Evolutionary conservation across 1,140 invertebrate genomes (phyloP), one percentile per base, ranked within the genome.

Genomic region (Ips nitidus): DNA sequence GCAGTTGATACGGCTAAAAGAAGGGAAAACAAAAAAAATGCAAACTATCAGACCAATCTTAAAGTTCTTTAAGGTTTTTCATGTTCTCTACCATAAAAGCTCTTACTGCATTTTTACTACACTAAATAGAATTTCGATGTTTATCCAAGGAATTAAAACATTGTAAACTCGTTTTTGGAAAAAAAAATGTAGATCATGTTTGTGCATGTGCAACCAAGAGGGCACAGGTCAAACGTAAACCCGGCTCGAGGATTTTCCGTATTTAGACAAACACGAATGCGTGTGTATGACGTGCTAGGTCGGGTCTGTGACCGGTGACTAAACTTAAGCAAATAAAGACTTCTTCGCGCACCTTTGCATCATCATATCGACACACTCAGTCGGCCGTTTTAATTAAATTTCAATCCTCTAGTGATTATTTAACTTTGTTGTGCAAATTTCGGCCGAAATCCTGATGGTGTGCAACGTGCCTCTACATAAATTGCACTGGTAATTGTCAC

Each of bases 191-290:
- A 22, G 45, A 50, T 6, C 45, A 50, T 50, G 45, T 50, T 50
- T 50, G 45, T 22, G 45, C 45, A 50, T 50, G 22, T 22, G 0
- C 45, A 50, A 50, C 45, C 45, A 50, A 22, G 22, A 22, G 45
- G 45, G 6, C 45, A 50, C 45, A 50, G 45, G 45, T 50, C 45
- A 50, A 50, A 50, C 45, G 45, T 50, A 50, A 50, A 6, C 45
- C 6, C 7, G 45, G 22, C 45, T 50, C 22, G 22, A 50, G 45
- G 45, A 50, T 22, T 50, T 50, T 50, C 45, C 45, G 6, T 50
- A 50, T 50, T 50, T 50, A 22, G 45, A 50, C 22, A 50, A 50
- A 50, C 45, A 50, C 45, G 22, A 50, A 50, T 22, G 45, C 45
- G 22, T 22, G 22, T 22, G 22, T 50, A 50, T 50, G 45, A 50